A percentile compares a stretch with the other conserved stretches of the same genome.
Evolutionary conservation across 2,113 vertebrate species (phyloP).

Genomic region (Sterna hirundo): DNA sequence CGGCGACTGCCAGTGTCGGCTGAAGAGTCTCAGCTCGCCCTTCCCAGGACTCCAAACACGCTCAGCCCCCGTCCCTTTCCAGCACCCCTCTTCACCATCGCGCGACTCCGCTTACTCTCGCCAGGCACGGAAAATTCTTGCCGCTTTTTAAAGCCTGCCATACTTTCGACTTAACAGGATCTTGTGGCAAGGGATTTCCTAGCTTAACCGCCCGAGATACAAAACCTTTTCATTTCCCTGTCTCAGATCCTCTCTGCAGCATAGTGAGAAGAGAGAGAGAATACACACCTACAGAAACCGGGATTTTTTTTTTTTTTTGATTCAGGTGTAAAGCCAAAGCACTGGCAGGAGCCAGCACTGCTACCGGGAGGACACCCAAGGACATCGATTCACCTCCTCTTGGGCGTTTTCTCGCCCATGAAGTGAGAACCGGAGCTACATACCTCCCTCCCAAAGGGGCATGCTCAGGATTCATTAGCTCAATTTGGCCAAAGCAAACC

Average conservation of each 20-base stretch:
- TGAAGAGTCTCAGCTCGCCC: neutral
- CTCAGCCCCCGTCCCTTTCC: neutral
- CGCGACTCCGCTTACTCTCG: neutral
- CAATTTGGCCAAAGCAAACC: neutral
- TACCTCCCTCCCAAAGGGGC: neutral
- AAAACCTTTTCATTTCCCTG: neutral
- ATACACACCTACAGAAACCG: neutral
- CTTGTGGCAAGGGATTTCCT: neutral
- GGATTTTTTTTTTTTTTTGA: neutral
- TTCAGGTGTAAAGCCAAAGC: neutral
- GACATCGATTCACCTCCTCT: neutral
- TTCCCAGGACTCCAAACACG: neutral
- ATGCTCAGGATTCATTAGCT: neutral
- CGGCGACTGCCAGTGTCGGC: rapidly evolving
- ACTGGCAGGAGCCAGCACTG: neutral
- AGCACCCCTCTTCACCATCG: neutral
- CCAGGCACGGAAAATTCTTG: neutral
- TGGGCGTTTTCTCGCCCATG: rapidly evolving
- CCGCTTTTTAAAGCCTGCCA: neutral
- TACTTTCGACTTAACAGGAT: neutral
- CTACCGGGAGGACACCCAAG: neutral
- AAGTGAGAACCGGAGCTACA: neutral
- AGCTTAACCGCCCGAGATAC: neutral
- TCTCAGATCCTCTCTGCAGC: neutral
- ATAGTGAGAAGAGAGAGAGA: neutral